A percentile compares a stretch with the other conserved stretches of the same genome.
phyloP scores from a whole-genome alignment of 2,888 invertebrate genomes.

The Orthonevra nobilis region DNA sequence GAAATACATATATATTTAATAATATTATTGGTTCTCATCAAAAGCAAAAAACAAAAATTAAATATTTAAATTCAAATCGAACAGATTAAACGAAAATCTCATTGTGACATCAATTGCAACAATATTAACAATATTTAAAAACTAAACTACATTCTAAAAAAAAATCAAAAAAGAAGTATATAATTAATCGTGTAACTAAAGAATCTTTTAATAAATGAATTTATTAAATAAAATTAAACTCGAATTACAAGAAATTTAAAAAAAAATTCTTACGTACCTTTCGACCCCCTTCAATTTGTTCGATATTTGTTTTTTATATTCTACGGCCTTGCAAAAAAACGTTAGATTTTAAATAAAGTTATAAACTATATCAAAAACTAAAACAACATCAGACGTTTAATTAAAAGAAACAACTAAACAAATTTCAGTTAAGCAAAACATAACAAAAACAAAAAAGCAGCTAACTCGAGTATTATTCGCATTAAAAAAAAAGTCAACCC shows the following conservation, averaged over 20 bases:
- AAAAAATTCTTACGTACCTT: conserved; percentile 67
- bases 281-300: conserved; percentile 63
- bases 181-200: conserved; percentile 37
- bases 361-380: no score
- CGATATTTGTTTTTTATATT: conserved; percentile 52
- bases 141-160: conserved; percentile 72
- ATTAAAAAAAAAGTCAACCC: conserved; percentile 78
- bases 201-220: conserved; percentile 58
- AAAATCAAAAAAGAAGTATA: conserved; percentile 70
- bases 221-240: conserved; percentile 60
- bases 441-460: conserved; percentile 14
- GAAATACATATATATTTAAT: conserved; percentile 69
- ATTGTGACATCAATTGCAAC: conserved; percentile 78
- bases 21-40: conserved; percentile 78
- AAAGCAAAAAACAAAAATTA: conserved; percentile 76
- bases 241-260: conserved; percentile 50
- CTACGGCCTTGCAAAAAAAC: conserved; percentile 54
- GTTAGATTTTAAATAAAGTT: conserved; percentile 41
- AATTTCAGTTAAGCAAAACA: conserved; percentile 31
- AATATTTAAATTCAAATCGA: conserved; percentile 64
- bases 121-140: conserved; percentile 74
- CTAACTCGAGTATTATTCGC: conserved; percentile 75
- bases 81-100: conserved; percentile 73
- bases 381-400: conserved; percentile 11
- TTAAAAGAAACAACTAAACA: conserved; percentile 25